These are phyloP conservation scores for Lynx canadensis DNA, from an alignment of 2,113 vertebrate genomes.

Conservation along the genomic window DNA sequence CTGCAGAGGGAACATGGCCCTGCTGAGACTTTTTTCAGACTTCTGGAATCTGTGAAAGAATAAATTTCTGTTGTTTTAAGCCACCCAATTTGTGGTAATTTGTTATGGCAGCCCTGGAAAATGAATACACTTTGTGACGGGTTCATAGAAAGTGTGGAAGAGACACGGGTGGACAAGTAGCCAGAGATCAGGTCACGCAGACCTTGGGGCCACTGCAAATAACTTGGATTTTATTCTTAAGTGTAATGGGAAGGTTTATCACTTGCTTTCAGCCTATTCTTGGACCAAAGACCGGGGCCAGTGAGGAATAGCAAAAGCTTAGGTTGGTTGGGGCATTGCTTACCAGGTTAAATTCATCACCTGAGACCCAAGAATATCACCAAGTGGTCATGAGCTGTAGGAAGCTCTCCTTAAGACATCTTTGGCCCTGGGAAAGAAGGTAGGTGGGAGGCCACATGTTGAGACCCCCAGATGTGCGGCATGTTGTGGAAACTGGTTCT, in stretches of 20 bases:
- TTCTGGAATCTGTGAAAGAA: neutral
- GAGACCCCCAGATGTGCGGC: slow-evolving; percentile 53
- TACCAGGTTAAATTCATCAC: neutral
- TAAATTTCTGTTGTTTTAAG: neutral
- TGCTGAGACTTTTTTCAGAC: neutral
- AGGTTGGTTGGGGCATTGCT: neutral
- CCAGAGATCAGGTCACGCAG: neutral
- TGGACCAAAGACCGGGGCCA: neutral
- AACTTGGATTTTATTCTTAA: neutral
- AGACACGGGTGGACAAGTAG: neutral
- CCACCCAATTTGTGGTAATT: neutral
- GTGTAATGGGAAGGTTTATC: neutral
- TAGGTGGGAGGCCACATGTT: slow-evolving; percentile 42
- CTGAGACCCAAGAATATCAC: neutral
- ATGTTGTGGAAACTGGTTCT: slow-evolving; percentile 66
- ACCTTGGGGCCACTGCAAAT: neutral
- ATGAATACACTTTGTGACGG: neutral
- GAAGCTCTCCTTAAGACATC: neutral
- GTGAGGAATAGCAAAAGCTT: neutral
- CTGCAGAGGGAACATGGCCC: no score
- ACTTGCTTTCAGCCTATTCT: neutral
- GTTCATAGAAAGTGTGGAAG: neutral
- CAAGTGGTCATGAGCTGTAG: neutral
- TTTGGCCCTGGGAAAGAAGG: slow-evolving; percentile 52
- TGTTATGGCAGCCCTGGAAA: neutral